A percentile compares a stretch with the other conserved stretches of the same genome.
Conservation (phyloP, 2,797 vertebrate species). For the Cygnus olor region DNA sequence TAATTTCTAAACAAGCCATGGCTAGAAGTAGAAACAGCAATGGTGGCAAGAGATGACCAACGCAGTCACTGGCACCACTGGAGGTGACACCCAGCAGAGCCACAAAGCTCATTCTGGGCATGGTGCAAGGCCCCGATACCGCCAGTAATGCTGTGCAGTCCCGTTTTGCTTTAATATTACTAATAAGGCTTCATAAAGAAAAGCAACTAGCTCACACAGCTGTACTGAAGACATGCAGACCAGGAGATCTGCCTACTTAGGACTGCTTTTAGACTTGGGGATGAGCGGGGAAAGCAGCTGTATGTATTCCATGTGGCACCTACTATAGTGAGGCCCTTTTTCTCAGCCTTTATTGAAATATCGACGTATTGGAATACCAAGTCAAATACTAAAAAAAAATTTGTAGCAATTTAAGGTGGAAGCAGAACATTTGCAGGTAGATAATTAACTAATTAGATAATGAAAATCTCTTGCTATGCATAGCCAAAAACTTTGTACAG, state of each 20-base stretch:
- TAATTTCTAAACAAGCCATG: slow-evolving; percentile 44
- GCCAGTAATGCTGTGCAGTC: not conserved
- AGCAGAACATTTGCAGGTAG: not conserved
- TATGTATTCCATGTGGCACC: not conserved
- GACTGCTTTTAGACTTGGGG: not conserved
- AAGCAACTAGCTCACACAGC: not conserved
- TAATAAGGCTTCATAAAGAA: not conserved
- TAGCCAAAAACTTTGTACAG: not conserved
- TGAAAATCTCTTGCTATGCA: not conserved
- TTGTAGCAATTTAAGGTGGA: not conserved
- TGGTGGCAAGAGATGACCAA: not conserved
- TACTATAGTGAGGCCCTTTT: not conserved
- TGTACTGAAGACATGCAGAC: not conserved
- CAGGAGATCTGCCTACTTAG: not conserved
- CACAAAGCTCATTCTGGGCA: not conserved
- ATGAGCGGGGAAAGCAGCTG: not conserved
- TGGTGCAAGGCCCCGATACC: not conserved
- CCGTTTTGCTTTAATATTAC: not conserved
- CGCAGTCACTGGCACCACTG: not conserved
- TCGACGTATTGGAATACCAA: not conserved
- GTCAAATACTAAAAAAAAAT: not conserved
- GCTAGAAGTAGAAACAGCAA: not conserved
- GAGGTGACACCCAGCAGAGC: not conserved
- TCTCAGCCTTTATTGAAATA: not conserved
- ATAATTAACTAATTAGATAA: not conserved